Evolutionary conservation across 2,797 vertebrate species (phyloP), one percentile per base, ranked within the genome.

Genomic region (Peromyscus nudipes): DNA sequence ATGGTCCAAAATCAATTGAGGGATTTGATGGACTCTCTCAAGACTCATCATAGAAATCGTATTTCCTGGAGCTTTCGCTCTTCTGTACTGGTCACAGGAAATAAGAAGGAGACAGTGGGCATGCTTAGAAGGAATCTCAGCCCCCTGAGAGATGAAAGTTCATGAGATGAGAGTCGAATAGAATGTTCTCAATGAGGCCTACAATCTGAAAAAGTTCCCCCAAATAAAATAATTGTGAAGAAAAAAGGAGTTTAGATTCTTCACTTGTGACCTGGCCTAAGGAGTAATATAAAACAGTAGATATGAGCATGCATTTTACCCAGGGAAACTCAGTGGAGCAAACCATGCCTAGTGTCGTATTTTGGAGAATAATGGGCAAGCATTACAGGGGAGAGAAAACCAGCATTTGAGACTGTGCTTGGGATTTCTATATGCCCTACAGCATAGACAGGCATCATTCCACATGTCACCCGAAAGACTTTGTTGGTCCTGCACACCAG

Each of bases 211-310:
- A 80, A 91, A 43, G 46, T 62, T 21, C 34, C 34, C 34, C 40
- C 79, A 86, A 96, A 80, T 40, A 43, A 96, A 95, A 62, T 46
- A 46, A 11, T 13, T 43, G 14, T 76, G 80, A 91, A 40, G n/a
- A 92, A 86, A 69, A 29, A 57, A 52, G 62, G 29, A 71, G 14
- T 57, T 75, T 79, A 62, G 9, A 29, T 31, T 79, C 84, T 92
- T 17, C 6, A 43, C 25, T 69, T 82, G n/a, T 73, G 57, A 95
- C 7, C 43, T 75, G 16, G 12, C 65, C 2, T 79, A n/a, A n/a
- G 3, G 9, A 87, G 1, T 60, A 60, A 40, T 13, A 71, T 52
- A 85, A 37, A 57, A n/a, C 25, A 52, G 0, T 1, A 73, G 29
- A 21, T 71, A 5, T 37, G 62, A 95, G 11, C 21, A 43, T 7